Evolutionary conservation across 2,797 vertebrate species (phyloP), one percentile per base, ranked within the genome.

Genomic region (Harpagifer antarcticus): DNA sequence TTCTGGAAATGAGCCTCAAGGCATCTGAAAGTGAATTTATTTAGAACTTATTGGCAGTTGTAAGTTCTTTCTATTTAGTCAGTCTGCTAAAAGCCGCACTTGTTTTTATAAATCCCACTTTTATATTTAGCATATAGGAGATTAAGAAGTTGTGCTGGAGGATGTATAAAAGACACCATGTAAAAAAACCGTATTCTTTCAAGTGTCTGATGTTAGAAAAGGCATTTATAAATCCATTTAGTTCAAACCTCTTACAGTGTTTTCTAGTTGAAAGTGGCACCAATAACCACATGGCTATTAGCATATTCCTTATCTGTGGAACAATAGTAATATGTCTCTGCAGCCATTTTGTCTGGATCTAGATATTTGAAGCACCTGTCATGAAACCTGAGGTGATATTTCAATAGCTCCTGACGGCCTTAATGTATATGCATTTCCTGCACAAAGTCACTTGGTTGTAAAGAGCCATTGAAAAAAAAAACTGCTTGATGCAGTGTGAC

Each of bases 401-500:
- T 92, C 79, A 71, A 81, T 83, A 81, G 58, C 73, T 70, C 33
- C 47, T 50, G 49, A 44, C 80, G 81, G 69, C 58, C 78, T 89
- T 80, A 79, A 91, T 68, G 86, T 72, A 37, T 79, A 84, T 86
- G 87, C 81, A 69, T 88, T 92, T 88, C 91, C 78, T 79, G 87
- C 86, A 90, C 90, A 91, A 82, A 91, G 93, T 94, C 80, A 74
- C 62, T 86, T 75, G 83, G 90, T 89, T 91, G 90, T 90, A 91
- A 92, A 82, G 92, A 86, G 84, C 91, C 87, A 90, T 89, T 79
- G 63, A 37, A 64, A 63, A 77, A 78, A 91, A 91, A 89, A 71
- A 61, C 92, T 90, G 90, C 90, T 93, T 94, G 95, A 96, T 95
- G 96, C 95, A 90, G 92, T 82, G 92, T 93, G 95, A 95, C 96